Evolutionary conservation across 2,888 invertebrate genomes (phyloP).

Genomic region (Troilus luridus): DNA sequence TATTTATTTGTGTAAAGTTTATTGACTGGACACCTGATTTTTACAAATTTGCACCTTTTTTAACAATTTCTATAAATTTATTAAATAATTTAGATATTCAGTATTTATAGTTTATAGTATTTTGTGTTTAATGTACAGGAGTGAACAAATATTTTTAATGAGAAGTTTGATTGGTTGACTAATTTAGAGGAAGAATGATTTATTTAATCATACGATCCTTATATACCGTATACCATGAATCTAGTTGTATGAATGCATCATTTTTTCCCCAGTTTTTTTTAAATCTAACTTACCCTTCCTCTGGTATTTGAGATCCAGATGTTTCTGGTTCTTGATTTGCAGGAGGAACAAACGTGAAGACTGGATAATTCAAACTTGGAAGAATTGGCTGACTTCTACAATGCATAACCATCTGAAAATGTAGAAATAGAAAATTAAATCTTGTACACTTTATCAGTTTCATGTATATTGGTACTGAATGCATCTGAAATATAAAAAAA

Average conservation of each 20-base stretch:
- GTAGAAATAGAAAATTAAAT: not conserved
- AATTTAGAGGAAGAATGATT: too few species aligned
- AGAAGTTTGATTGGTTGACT: too few species aligned
- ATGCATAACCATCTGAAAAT: constrained; percentile 2
- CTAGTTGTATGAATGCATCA: not conserved
- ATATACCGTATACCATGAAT: not conserved
- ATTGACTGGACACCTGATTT: too few species aligned
- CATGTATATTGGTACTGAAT: not conserved
- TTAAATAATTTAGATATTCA: not conserved
- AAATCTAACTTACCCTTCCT: constrained; percentile 5
- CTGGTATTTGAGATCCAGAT: constrained; percentile 15
- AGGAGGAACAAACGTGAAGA: constrained; percentile 45
- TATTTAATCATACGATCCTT: too few species aligned
- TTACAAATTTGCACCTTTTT: not conserved
- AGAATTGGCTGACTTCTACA: constrained; percentile 50
- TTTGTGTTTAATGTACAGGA: not conserved
- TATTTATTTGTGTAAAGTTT: too few species aligned
- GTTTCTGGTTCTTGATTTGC: not conserved
- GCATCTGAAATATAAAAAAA: not conserved
- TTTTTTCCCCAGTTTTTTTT: not conserved
- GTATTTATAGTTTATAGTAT: not conserved
- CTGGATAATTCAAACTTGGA: constrained; percentile 53
- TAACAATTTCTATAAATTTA: not conserved
- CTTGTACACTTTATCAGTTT: not conserved
- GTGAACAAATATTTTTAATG: too few species aligned